Percentiles rank a stretch among this genome's conserved stretches.
These are phyloP conservation scores for Rotaria magnacalcarata DNA, from an alignment of 2,888 invertebrate genomes.

Conservation along the genomic window DNA sequence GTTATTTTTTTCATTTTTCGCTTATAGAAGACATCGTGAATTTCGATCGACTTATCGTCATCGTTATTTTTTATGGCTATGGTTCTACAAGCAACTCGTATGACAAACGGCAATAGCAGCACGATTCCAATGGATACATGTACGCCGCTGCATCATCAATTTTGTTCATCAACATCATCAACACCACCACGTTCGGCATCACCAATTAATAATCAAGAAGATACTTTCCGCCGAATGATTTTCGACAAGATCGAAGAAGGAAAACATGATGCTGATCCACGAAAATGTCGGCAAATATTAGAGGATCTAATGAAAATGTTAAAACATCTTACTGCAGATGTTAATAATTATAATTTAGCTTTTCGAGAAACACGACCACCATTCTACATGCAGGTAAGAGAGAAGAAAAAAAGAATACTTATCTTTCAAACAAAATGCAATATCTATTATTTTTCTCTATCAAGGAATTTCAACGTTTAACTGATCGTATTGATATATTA, in stretches of 20 bases:
- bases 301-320: slow-evolving; percentile 23
- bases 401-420: too few species aligned
- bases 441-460: neutral
- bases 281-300: neutral
- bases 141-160: neutral
- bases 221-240: slow-evolving; percentile 23
- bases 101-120: neutral
- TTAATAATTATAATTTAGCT: slow-evolving; percentile 21
- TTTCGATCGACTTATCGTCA: neutral
- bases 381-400: slow-evolving; percentile 16
- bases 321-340: slow-evolving; percentile 18
- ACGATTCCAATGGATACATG: neutral
- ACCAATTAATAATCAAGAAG: slow-evolving; percentile 25
- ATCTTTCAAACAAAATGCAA: too few species aligned
- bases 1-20: neutral
- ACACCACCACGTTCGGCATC: neutral
- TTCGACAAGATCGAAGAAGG: slow-evolving; percentile 7
- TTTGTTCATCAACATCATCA: neutral
- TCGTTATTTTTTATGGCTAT: neutral
- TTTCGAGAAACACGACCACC: slow-evolving; percentile 24
- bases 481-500: slow-evolving; percentile 27
- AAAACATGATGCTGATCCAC: neutral
- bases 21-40: neutral
- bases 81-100: slow-evolving; percentile 12
- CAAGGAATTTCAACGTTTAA: slow-evolving; percentile 31